Percentiles rank a stretch among this genome's conserved stretches.
These are phyloP conservation scores for Himalopsyche japonica DNA, from an alignment of 2,888 invertebrate genomes.

Conservation along the genomic window DNA sequence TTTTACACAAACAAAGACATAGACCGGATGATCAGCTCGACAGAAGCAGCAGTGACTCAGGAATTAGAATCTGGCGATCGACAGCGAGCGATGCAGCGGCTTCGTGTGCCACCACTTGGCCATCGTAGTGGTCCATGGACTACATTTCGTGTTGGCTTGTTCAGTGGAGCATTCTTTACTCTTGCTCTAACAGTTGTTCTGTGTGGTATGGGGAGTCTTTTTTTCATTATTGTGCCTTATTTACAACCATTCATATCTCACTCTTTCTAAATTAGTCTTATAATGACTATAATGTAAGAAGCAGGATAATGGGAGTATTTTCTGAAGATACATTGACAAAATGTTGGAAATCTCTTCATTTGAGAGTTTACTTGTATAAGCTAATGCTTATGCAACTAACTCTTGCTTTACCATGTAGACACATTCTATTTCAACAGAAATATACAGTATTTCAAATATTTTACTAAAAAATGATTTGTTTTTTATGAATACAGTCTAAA, in stretches of 20 bases:
- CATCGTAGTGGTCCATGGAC: conserved; percentile 83
- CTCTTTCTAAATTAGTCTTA: background rate
- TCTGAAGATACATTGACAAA: too few relatives aligned
- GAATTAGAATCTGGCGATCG: conserved; percentile 79
- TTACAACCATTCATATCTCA: background rate
- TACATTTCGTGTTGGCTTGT: conserved; percentile 82
- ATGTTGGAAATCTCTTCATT: too few relatives aligned
- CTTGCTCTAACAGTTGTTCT: conserved; percentile 72
- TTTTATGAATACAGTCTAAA: too few relatives aligned
- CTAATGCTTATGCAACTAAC: too few relatives aligned
- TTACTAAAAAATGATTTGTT: too few relatives aligned
- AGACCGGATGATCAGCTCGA: conserved; percentile 79
- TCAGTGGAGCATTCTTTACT: conserved; percentile 80
- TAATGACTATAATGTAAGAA: too few relatives aligned
- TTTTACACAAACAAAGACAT: conserved; percentile 87
- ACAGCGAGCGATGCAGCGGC: conserved; percentile 83
- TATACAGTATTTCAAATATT: too few relatives aligned
- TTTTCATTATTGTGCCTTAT: background rate
- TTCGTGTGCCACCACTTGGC: conserved; percentile 83
- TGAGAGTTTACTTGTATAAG: too few relatives aligned
- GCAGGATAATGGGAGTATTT: too few relatives aligned
- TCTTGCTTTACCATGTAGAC: too few relatives aligned
- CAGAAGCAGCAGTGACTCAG: conserved; percentile 71
- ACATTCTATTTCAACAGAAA: too few relatives aligned
- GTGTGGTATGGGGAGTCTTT: conserved; percentile 56